phyloP scores from a whole-genome alignment of 2,113 vertebrate genomes.

The Polypterus senegalus region DNA sequence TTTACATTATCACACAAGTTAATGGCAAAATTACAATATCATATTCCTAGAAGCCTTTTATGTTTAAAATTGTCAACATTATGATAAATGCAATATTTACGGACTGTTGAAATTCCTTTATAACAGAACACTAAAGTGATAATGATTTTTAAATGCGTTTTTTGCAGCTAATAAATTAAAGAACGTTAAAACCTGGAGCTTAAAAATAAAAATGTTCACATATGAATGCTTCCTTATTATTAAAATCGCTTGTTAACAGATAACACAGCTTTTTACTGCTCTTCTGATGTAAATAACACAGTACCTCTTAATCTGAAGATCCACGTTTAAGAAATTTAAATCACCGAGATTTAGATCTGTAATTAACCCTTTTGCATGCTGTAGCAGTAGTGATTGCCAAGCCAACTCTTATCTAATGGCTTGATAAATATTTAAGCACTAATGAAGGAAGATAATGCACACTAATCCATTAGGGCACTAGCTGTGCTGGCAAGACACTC shows the following conservation, averaged over 20 bases:
- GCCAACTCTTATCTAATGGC: slow-evolving; percentile 52
- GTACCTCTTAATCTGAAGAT: slow-evolving; percentile 40
- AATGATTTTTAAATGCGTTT: too few species aligned
- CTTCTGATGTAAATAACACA: slow-evolving; percentile 46
- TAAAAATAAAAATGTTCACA: background rate
- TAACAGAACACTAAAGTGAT: too few species aligned
- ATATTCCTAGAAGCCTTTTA: too few species aligned
- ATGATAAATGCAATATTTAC: too few species aligned
- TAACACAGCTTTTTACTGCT: slow-evolving; percentile 23
- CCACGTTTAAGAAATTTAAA: slow-evolving; percentile 40
- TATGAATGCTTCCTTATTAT: background rate
- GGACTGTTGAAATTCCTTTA: too few species aligned
- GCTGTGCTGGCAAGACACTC: slow-evolving; percentile 12
- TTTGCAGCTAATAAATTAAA: background rate
- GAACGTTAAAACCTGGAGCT: background rate
- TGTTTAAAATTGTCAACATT: too few species aligned
- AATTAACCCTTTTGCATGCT: slow-evolving; percentile 59
- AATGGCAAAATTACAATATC: too few species aligned
- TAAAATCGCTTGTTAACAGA: slow-evolving; percentile 10
- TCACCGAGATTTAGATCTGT: slow-evolving; percentile 42
- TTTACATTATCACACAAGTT: too few species aligned
- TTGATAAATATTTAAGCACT: slow-evolving; percentile 83
- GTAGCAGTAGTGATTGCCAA: slow-evolving; percentile 29
- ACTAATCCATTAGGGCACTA: slow-evolving; percentile 61
- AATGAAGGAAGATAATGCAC: slow-evolving; percentile 57